A percentile compares a stretch with the other conserved stretches of the same genome.
Conservation (phyloP, 2,113 vertebrate genomes). For the Zosterops borbonicus region DNA sequence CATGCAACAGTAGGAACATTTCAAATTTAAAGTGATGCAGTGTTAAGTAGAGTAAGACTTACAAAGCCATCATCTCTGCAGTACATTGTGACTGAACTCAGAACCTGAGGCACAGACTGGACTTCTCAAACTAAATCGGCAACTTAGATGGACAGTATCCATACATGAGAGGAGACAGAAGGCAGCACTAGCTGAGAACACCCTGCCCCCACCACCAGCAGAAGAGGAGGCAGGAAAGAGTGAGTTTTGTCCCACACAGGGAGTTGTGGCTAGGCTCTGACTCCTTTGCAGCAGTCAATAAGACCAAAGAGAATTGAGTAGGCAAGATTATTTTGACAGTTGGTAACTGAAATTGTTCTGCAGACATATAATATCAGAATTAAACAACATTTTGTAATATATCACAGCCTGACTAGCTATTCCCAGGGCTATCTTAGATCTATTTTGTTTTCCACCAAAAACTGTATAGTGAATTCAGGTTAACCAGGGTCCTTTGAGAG, state of each 20-base stretch:
- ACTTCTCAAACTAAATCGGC: background rate
- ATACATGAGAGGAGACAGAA: background rate
- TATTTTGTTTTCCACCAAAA: slow-evolving; percentile 21
- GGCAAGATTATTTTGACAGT: background rate
- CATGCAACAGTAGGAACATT: background rate
- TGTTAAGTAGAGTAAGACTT: background rate
- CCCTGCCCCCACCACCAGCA: background rate
- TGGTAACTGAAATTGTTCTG: background rate
- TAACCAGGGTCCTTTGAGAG: slow-evolving; percentile 46
- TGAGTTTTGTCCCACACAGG: background rate
- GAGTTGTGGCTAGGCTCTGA: slow-evolving; percentile 12
- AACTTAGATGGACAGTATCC: background rate
- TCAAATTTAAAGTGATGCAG: background rate
- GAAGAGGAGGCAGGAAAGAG: background rate
- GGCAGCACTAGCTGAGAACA: background rate
- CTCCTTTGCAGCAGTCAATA: background rate
- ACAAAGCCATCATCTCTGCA: background rate
- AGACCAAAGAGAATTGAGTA: background rate
- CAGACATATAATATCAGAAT: background rate
- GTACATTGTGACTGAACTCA: background rate
- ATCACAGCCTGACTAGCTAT: background rate
- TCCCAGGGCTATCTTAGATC: background rate
- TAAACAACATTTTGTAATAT: background rate
- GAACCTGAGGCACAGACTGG: background rate
- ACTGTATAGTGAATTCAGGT: background rate